phyloP scores from a whole-genome alignment of 2,113 vertebrate species.

The Pterocles gutturalis region DNA sequence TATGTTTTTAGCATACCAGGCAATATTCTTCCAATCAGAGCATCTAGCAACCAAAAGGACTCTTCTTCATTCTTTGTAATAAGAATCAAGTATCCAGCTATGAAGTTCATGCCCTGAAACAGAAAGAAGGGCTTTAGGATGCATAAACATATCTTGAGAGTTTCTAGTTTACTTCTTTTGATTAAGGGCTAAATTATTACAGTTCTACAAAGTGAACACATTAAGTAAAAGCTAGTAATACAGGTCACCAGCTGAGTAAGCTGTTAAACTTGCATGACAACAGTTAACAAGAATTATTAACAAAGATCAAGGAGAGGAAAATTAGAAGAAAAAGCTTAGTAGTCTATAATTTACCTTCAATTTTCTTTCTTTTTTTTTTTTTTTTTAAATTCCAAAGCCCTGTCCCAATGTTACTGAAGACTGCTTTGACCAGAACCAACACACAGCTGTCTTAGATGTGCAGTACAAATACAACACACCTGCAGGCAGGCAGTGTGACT shows the following conservation, averaged over 20 bases:
- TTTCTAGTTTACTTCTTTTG: neutral
- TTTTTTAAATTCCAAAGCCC: neutral
- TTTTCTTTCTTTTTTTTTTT: neutral
- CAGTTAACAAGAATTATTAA: neutral
- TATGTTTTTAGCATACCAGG: constrained; percentile 83
- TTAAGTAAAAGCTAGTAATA: neutral
- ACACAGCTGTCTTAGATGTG: neutral
- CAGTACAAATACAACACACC: neutral
- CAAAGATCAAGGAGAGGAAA: neutral
- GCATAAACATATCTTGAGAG: neutral
- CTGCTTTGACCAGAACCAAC: neutral
- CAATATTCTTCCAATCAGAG: constrained; percentile 89
- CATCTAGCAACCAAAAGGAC: constrained; percentile 95
- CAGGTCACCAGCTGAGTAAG: neutral
- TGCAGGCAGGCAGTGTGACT: neutral
- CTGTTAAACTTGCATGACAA: neutral
- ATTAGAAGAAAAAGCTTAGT: neutral
- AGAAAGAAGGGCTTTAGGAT: neutral
- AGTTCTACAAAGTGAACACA: neutral
- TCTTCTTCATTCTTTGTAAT: constrained; percentile 93
- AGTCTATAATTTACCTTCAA: neutral
- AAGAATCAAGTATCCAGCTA: constrained; percentile 92
- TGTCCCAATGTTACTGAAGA: neutral
- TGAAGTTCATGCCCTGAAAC: constrained; percentile 96
- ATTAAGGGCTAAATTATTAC: neutral